Conservation (phyloP, 2,888 invertebrate species). For the Dendrolimus houi region DNA sequence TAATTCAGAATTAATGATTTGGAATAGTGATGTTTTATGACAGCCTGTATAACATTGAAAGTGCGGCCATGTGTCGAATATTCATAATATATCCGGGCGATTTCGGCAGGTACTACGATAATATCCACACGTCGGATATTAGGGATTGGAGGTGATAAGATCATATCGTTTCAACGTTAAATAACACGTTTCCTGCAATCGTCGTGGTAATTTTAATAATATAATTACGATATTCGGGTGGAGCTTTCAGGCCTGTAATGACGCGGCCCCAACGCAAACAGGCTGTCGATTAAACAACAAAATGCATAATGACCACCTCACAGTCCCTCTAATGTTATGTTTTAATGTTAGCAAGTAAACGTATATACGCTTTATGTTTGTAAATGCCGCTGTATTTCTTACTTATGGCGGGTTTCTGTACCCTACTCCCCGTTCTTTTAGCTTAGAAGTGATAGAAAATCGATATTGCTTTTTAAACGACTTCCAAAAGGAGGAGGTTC, state of each 20-base stretch:
- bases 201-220: slow-evolving; percentile 71
- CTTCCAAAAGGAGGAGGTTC: too few relatives aligned
- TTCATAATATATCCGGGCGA: slow-evolving; percentile 47
- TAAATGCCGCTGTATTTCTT: slow-evolving; percentile 5
- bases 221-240: slow-evolving; percentile 66
- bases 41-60: slow-evolving; percentile 29
- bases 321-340: not conserved
- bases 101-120: slow-evolving; percentile 67
- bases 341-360: slow-evolving; percentile 12
- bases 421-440: too few relatives aligned
- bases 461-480: too few relatives aligned
- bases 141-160: slow-evolving; percentile 65
- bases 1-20: not conserved
- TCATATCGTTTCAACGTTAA: slow-evolving; percentile 65
- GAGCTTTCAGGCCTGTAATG: slow-evolving; percentile 53
- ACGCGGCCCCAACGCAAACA: slow-evolving; percentile 31
- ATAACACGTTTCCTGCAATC: slow-evolving; percentile 75
- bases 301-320: slow-evolving; percentile 19
- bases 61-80: slow-evolving; percentile 46
- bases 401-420: not conserved
- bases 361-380: not conserved
- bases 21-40: not conserved
- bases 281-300: slow-evolving; percentile 36
- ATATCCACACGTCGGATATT: slow-evolving; percentile 73
- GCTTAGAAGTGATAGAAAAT: too few relatives aligned